Base-by-base conservation (phyloP, 1,140 invertebrate species). In the Portunus trituberculatus region DNA sequence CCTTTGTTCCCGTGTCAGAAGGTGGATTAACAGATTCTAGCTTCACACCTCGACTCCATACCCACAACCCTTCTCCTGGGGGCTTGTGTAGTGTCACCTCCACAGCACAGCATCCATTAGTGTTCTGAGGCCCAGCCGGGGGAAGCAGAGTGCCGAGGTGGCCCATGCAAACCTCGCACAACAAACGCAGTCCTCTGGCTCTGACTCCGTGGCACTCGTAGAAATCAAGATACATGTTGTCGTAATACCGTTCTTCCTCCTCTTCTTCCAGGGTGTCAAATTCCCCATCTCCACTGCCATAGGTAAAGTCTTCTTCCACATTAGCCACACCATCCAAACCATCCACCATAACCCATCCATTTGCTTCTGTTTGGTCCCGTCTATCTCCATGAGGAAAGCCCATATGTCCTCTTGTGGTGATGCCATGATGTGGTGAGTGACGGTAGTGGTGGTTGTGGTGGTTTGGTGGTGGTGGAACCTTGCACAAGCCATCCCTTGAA, bases 391-490 rank as follows among this genome's bases (percentile, higher is more conserved):
- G 52, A 4, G 52, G 52, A 14, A 59, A 59, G 52, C 2, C 16
- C 12, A 20, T 12, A 0, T 59, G 52, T 59, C 52, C 52, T 59
- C 12, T 59, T 12, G 52, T 59, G 52, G 52, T 59, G 52, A 20
- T 59, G 52, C 3, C 16, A 20, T 59, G 52, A 14, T 59, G 52
- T 59, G 12, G 52, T 12, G 7, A 28, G 86, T 25, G 89, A 39
- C 16, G n/a, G 91, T 28, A 32, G 20, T 32, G 39, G 32, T 45
- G 91, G 46, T 89, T 91, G 32, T 88, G 94, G 92, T 91, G 91
- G 91, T 95, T 95, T 95, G 91, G 92, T 95, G 94, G 90, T 39
- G 87, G 91, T 46, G 59, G 48, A 92, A 87, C 82, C 88, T 95
- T 92, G 91, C 39, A 76, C 46, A 95, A n/a, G 32, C 67, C 91